phyloP scores from a whole-genome alignment of 2,113 vertebrate genomes.

The Protomyctophum bolini region DNA sequence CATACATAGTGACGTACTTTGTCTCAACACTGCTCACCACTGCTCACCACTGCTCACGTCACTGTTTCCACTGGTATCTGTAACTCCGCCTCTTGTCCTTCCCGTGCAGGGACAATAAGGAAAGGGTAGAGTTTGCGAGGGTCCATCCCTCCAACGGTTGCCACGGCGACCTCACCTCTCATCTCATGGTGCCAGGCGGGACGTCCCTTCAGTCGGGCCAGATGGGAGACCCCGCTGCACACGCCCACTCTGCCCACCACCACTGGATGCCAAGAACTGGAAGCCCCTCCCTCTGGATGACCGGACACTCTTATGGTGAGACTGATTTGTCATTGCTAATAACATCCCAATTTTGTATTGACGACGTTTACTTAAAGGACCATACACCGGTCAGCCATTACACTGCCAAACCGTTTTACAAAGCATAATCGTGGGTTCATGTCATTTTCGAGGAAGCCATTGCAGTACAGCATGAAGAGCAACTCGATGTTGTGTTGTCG shows the following conservation, averaged over 20 bases:
- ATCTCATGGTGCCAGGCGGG: slow-evolving; percentile 89
- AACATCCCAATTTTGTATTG: too few species aligned
- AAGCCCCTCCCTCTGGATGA: slow-evolving; percentile 97
- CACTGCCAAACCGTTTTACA: too few species aligned
- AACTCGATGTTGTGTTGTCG: too few species aligned
- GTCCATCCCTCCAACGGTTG: slow-evolving; percentile 90
- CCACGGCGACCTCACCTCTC: slow-evolving; percentile 90
- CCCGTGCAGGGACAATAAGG: slow-evolving; percentile 89
- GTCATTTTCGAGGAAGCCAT: too few species aligned
- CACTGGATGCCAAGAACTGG: slow-evolving; percentile 95
- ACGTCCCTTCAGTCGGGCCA: slow-evolving; percentile 88
- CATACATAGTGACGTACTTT: not conserved
- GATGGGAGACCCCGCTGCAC: slow-evolving; percentile 84
- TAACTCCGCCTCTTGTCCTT: slow-evolving; percentile 7
- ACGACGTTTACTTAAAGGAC: too few species aligned
- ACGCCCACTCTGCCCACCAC: slow-evolving; percentile 87
- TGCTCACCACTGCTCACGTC: not conserved
- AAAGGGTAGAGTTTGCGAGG: slow-evolving; percentile 91
- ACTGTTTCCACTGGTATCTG: slow-evolving; percentile 8
- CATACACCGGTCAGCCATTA: too few species aligned
- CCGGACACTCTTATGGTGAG: slow-evolving; percentile 91
- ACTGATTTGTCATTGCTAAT: too few species aligned
- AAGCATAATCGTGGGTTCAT: too few species aligned
- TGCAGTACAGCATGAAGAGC: too few species aligned
- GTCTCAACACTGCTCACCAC: not conserved